Evolutionary conservation across 2,797 vertebrate genomes (phyloP), one percentile per base, ranked within the genome.

Genomic region (Acrocephalus scirpaceus): DNA sequence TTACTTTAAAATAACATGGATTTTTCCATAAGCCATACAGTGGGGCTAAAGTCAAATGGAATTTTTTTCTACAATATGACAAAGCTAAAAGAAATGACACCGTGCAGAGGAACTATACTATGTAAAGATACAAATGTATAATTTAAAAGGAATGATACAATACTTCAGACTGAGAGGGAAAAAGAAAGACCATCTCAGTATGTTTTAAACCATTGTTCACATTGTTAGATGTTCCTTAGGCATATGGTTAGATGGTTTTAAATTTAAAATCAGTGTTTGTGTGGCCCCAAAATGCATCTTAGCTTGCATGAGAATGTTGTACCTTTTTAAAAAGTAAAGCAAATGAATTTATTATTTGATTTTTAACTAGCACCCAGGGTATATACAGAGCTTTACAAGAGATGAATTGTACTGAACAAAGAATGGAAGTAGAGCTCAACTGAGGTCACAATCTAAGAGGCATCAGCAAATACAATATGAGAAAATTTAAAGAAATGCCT

Each of bases 241-340:
- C 81, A 75, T 64, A 88, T 71, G 10, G 30, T 70, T 90, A 60
- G 58, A 65, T 85, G 66, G 71, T 91, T 95, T 96, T 90, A 95
- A 89, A 92, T 66, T 79, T 89, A 81, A 58, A 93, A 94, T 64
- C 71, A 73, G 70, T 92, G 91, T 93, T 95, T 87, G 36, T 91
- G 91, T 94, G 78, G 82, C 47, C 88, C 42, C 38, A 77, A 86
- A 94, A 95, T 77, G 38, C 61, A 91, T 85, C 76, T 88, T 86
- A 45, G 50, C 58, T 88, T 54, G 42, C 82, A 67, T 54, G 8
- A 85, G 13, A 92, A 74, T 34, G 32, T 12, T 0, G 0, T 44
- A 64, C 8, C 10, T 86, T 89, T 78, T 78, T 27, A 8, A 92
- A 86, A 70, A 89, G 10, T 67, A 76, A 78, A 91, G 9, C 30